A percentile compares a stretch with the other conserved stretches of the same genome.
Conservation (phyloP, 2,113 vertebrate genomes). For the Strix aluco region DNA sequence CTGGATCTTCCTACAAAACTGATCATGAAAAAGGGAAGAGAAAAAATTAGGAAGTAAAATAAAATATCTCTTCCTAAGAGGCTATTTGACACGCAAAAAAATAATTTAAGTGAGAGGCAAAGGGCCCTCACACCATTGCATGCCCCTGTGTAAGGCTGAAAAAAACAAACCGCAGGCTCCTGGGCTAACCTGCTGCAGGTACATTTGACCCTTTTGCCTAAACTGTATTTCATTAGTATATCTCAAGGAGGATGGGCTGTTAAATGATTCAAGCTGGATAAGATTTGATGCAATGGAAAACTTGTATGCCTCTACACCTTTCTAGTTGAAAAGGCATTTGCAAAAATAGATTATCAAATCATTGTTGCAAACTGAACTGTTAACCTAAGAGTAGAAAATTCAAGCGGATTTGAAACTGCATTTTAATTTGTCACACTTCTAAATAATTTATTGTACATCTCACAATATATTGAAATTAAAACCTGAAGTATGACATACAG, state of each 20-base stretch:
- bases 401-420: background rate
- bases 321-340: background rate
- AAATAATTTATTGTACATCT: constrained; percentile 57
- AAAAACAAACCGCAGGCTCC: accelerated
- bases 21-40: background rate
- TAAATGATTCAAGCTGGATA: constrained; percentile 50
- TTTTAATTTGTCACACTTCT: constrained; percentile 43
- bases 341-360: background rate
- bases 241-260: constrained; percentile 22
- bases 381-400: background rate
- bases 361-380: background rate
- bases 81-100: background rate
- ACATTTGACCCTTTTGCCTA: constrained; percentile 23
- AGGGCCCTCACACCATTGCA: background rate
- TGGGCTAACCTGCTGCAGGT: background rate
- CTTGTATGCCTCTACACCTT: background rate
- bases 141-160: background rate
- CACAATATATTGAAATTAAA: constrained; percentile 65
- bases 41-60: background rate
- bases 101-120: background rate
- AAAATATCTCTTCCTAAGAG: background rate
- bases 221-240: constrained; percentile 2
- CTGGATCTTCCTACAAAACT: background rate
- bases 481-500: constrained; percentile 75
- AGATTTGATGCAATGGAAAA: constrained; percentile 50